A percentile compares a stretch with the other conserved stretches of the same genome.
Evolutionary conservation across 2,888 invertebrate species (phyloP).

Genomic region (Malacosoma neustria): DNA sequence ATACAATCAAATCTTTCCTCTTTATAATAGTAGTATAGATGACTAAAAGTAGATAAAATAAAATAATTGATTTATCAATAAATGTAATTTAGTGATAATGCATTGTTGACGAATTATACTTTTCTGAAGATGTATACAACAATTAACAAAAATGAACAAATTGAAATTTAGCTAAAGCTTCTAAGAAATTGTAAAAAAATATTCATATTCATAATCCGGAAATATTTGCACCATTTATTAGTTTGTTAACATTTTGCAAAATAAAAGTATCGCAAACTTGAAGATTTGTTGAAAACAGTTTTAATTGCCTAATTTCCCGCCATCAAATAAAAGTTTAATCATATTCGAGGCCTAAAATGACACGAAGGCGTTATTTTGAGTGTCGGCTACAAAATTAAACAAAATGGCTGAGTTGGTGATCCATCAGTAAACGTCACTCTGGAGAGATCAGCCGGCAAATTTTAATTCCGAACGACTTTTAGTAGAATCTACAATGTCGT

Average conservation of each 20-base stretch:
- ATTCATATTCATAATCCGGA: too few species aligned
- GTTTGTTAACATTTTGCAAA: not conserved
- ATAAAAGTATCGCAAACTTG: not conserved
- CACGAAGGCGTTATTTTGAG: not conserved
- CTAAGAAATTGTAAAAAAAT: too few species aligned
- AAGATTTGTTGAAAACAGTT: not conserved
- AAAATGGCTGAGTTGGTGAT: conserved; percentile 50
- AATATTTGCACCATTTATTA: not conserved
- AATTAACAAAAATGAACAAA: too few species aligned
- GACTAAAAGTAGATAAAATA: too few species aligned
- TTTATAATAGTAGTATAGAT: too few species aligned
- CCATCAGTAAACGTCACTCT: conserved; percentile 58
- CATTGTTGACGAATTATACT: too few species aligned
- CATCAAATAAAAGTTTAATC: not conserved
- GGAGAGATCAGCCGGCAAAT: conserved; percentile 66
- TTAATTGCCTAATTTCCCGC: not conserved
- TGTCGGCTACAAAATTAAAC: conserved; percentile 22
- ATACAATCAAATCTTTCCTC: too few species aligned
- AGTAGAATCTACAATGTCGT: too few species aligned
- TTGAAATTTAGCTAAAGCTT: too few species aligned
- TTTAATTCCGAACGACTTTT: conserved; percentile 70
- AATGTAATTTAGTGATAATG: too few species aligned
- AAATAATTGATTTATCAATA: too few species aligned
- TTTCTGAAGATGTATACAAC: too few species aligned
- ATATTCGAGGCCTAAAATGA: not conserved